These are phyloP conservation scores for Chrysina gloriosa DNA, from an alignment of 2,888 invertebrate species.

Conservation along the genomic window DNA sequence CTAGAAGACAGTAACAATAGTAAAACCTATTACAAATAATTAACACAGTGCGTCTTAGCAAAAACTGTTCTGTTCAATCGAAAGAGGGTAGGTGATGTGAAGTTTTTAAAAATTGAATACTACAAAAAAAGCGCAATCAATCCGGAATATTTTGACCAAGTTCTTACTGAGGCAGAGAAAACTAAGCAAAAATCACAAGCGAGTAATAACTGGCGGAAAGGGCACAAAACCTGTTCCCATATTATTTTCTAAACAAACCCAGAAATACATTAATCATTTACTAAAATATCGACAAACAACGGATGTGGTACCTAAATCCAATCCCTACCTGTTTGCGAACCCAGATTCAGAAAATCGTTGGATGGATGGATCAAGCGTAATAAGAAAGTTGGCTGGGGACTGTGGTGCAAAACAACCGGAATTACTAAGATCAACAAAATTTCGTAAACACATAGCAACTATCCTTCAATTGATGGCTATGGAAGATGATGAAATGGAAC, in stretches of 20 bases:
- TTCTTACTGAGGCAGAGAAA: slow-evolving; percentile 42
- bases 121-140: slow-evolving; percentile 24
- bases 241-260: slow-evolving; percentile 42
- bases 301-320: slow-evolving; percentile 6
- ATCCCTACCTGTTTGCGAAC: slow-evolving; percentile 43
- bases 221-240: slow-evolving; percentile 46
- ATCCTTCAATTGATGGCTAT: slow-evolving; percentile 26
- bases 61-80: slow-evolving; percentile 48
- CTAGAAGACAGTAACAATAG: background rate
- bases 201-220: slow-evolving; percentile 39
- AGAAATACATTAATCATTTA: slow-evolving; percentile 31
- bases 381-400: slow-evolving; percentile 31
- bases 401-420: slow-evolving; percentile 30
- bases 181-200: background rate
- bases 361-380: slow-evolving; percentile 39
- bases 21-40: slow-evolving; percentile 42
- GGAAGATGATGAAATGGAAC: slow-evolving; percentile 29
- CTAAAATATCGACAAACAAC: slow-evolving; percentile 39
- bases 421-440: slow-evolving; percentile 29
- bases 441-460: slow-evolving; percentile 24
- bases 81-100: slow-evolving; percentile 48
- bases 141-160: slow-evolving; percentile 39
- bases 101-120: slow-evolving; percentile 46
- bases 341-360: slow-evolving; percentile 41
- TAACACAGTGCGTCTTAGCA: slow-evolving; percentile 44